phyloP scores from a whole-genome alignment of 1,140 invertebrate genomes.

The Calosoma granatense region DNA sequence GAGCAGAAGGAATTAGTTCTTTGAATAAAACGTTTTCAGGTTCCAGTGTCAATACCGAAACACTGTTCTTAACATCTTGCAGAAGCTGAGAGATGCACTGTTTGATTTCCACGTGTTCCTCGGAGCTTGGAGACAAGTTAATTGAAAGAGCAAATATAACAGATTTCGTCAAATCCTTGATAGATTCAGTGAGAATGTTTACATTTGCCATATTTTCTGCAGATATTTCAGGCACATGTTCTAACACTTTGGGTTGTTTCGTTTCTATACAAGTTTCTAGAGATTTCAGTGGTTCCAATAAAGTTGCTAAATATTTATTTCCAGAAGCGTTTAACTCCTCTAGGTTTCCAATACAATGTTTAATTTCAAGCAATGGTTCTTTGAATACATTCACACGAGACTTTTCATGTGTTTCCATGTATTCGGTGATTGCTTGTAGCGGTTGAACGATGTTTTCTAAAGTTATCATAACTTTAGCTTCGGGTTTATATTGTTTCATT shows the following conservation, averaged over 20 bases:
- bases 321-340: background rate
- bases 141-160: background rate
- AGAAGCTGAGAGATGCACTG: background rate
- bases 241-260: background rate
- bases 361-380: background rate
- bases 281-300: background rate
- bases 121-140: background rate
- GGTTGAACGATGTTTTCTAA: background rate
- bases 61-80: slow-evolving; percentile 5
- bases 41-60: background rate
- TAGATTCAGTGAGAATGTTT: background rate
- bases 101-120: background rate
- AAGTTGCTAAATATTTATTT: background rate
- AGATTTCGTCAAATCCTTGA: slow-evolving; percentile 2
- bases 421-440: slow-evolving; percentile 2
- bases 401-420: background rate
- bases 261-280: background rate
- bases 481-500: slow-evolving; percentile 14
- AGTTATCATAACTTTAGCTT: slow-evolving; percentile 14
- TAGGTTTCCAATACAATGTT: background rate
- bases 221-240: background rate
- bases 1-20: background rate
- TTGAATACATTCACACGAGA: background rate
- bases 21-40: background rate
- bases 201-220: background rate